These are phyloP conservation scores for Corynorhinus townsendii DNA, from an alignment of 2,113 vertebrate species.

Conservation along the genomic window DNA sequence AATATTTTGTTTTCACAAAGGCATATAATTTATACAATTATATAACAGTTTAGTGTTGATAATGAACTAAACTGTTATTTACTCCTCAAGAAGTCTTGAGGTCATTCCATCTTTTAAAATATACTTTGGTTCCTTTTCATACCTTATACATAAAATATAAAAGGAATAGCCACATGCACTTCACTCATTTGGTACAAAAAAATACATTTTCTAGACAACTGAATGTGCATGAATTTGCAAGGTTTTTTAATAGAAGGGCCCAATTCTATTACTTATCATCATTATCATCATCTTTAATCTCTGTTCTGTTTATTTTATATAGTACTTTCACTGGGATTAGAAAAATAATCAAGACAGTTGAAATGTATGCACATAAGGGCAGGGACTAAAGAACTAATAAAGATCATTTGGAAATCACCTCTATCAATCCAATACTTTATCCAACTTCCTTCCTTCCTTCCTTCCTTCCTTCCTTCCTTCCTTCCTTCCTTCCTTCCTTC, in stretches of 20 bases:
- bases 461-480: too few relatives aligned
- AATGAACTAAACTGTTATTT: not conserved
- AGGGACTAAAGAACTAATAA: not conserved
- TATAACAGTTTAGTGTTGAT: too few relatives aligned
- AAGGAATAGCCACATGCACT: not conserved
- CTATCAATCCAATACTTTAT: not conserved
- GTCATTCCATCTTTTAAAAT: not conserved
- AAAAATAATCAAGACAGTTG: not conserved
- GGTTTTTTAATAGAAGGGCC: not conserved
- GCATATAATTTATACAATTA: not conserved
- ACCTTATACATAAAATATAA: not conserved
- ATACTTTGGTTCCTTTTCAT: not conserved
- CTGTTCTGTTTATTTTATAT: not conserved
- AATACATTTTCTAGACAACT: not conserved
- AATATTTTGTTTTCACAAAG: conserved; percentile 8
- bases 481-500: too few relatives aligned
- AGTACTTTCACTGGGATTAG: not conserved
- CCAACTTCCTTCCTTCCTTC: not conserved
- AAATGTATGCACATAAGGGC: not conserved
- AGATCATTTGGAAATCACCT: not conserved
- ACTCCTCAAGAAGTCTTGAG: not conserved
- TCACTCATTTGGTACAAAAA: not conserved
- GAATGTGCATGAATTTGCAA: not conserved
- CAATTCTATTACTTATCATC: not conserved
- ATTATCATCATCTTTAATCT: not conserved